Evolutionary conservation across 2,113 vertebrate genomes (phyloP).

Genomic region (Capreolus pygargus): DNA sequence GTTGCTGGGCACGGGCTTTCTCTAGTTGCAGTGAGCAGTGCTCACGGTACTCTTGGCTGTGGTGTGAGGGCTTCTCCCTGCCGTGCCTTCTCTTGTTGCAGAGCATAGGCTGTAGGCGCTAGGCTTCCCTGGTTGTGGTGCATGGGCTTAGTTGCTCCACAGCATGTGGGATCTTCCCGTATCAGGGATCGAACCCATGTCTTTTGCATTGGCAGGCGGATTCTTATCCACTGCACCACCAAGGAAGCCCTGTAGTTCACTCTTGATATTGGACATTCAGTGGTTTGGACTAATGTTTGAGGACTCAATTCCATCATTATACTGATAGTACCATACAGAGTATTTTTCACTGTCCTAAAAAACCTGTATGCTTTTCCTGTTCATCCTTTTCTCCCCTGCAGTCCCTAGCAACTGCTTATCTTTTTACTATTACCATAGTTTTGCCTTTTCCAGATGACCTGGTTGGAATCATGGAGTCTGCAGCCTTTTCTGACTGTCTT

Average conservation of each 20-base stretch:
- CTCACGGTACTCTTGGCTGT: background rate
- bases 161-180: background rate
- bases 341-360: background rate
- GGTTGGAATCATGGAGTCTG: background rate
- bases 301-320: accelerated
- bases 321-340: background rate
- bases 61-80: background rate
- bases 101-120: background rate
- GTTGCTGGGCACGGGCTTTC: background rate
- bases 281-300: background rate
- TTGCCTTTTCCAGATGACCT: background rate
- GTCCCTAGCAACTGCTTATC: background rate
- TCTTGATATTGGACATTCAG: accelerated
- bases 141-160: background rate
- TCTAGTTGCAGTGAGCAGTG: background rate
- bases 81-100: background rate
- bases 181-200: background rate
- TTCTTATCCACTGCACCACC: background rate
- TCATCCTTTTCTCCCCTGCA: background rate
- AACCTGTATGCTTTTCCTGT: background rate
- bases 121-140: background rate
- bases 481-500: background rate
- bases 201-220: background rate
- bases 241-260: background rate
- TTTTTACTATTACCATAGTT: background rate